phyloP scores from a whole-genome alignment of 2,888 invertebrate genomes.

The Conistra vaccinii region DNA sequence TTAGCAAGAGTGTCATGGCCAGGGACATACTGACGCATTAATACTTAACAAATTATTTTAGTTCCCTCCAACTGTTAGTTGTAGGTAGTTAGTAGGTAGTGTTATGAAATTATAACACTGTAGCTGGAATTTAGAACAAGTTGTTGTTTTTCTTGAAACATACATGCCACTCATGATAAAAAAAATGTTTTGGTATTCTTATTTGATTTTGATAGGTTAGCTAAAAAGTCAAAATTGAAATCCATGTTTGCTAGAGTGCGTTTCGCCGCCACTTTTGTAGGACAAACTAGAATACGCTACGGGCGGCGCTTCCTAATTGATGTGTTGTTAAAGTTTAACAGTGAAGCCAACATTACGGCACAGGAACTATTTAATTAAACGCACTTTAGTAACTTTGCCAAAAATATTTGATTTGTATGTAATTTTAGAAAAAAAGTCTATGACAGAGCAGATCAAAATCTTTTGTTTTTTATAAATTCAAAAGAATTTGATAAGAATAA shows the following conservation, averaged over 20 bases:
- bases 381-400: not conserved
- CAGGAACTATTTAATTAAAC: too few relatives aligned
- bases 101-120: too few relatives aligned
- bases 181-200: not conserved
- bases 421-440: not conserved
- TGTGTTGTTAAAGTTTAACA: too few relatives aligned
- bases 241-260: not conserved
- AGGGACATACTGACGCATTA: not conserved
- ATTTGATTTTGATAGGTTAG: not conserved
- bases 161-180: not conserved
- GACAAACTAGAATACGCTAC: too few relatives aligned
- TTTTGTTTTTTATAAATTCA: not conserved
- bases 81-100: too few relatives aligned
- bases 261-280: too few relatives aligned
- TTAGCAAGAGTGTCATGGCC: not conserved
- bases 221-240: not conserved
- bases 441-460: not conserved
- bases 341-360: too few relatives aligned
- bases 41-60: conserved; percentile 1
- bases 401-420: not conserved
- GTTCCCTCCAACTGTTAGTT: not conserved
- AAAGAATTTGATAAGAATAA: conserved; percentile 27
- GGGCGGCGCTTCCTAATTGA: too few relatives aligned
- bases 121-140: not conserved
- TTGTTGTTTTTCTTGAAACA: not conserved